These are phyloP conservation scores for Neomicropteryx cornuta DNA, from an alignment of 1,140 invertebrate genomes.

Conservation along the genomic window DNA sequence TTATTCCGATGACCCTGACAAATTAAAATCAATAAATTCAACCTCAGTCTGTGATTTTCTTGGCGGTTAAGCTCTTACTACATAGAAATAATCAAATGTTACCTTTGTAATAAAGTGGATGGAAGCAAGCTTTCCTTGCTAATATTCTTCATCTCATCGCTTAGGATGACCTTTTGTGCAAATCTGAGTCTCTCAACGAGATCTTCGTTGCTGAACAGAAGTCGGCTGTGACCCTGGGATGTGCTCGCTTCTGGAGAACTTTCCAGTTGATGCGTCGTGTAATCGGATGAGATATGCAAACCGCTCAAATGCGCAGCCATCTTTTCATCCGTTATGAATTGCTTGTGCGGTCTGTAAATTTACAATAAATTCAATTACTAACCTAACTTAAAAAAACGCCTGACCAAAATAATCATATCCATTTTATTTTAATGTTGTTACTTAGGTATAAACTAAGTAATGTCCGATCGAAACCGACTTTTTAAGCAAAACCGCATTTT, in stretches of 20 bases:
- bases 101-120: slow-evolving; percentile 46
- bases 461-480: not conserved
- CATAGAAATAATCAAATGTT: no score
- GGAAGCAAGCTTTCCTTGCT: slow-evolving; percentile 50
- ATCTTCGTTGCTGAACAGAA: slow-evolving; percentile 6
- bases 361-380: slow-evolving; percentile 3
- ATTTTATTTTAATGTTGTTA: slow-evolving; percentile 1
- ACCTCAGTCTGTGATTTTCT: no score
- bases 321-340: slow-evolving; percentile 69
- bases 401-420: slow-evolving; percentile 9
- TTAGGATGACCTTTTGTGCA: slow-evolving; percentile 46
- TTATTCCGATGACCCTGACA: no score
- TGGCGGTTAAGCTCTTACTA: no score
- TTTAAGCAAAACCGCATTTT: slow-evolving; percentile 8
- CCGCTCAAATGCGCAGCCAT: slow-evolving; percentile 65
- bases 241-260: slow-evolving; percentile 9
- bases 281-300: slow-evolving; percentile 52
- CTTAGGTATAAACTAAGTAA: not conserved
- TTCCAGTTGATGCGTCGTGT: slow-evolving; percentile 20
- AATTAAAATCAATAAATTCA: no score
- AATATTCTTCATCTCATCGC: slow-evolving; percentile 56
- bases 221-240: slow-evolving; percentile 22
- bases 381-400: slow-evolving; percentile 6
- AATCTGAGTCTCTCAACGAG: slow-evolving; percentile 37
- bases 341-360: slow-evolving; percentile 47